Base-by-base conservation (phyloP, 2,797 vertebrate genomes). In the Oreochromis mossambicus region DNA sequence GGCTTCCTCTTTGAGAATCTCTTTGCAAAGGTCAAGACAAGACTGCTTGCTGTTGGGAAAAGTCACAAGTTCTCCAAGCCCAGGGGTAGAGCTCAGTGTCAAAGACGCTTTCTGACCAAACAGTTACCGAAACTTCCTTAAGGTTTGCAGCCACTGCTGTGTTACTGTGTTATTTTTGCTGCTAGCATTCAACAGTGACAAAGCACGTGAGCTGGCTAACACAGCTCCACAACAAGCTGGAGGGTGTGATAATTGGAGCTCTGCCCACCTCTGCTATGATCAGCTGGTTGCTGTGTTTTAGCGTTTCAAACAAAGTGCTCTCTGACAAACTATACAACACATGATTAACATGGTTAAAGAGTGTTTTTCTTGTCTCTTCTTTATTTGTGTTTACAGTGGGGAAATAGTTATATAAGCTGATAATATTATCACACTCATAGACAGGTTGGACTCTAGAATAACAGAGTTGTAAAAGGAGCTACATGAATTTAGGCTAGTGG, bases 81-180 rank as follows among this genome's bases (percentile, higher is more conserved):
- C 68, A 73, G 3, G 38, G 36, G 24, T 0, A 0, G 43, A 48
- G 43, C 21, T 0, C 2, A 38, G 8, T 70, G 21, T 48, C 41
- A 46, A 26, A 46, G 66, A 46, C 0, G 1, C 68, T 48, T 75
- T 73, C 7, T 8, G 3, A 48, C 68, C 10, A 48, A 73, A 73
- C 43, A 8, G 24, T 75, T 19, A 12, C 10, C 3, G 68, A 29
- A 24, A 12, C 43, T 11, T 48, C 43, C 0, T 0, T 29, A 4
- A 73, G 24, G 6, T 2, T 19, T 19, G 9, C 24, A 73, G 41
- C 41, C 68, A 73, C 43, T 48, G 43, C 15, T 3, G 68, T 73
- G 6, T 46, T 29, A 7, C 24, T 11, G 5, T 26, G 24, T 46
- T 24, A 29, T 73, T 73, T 73, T 29, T 19, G 21, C 4, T 26